These are phyloP conservation scores for Chunga burmeisteri DNA, from an alignment of 2,113 vertebrate genomes.

Conservation along the genomic window DNA sequence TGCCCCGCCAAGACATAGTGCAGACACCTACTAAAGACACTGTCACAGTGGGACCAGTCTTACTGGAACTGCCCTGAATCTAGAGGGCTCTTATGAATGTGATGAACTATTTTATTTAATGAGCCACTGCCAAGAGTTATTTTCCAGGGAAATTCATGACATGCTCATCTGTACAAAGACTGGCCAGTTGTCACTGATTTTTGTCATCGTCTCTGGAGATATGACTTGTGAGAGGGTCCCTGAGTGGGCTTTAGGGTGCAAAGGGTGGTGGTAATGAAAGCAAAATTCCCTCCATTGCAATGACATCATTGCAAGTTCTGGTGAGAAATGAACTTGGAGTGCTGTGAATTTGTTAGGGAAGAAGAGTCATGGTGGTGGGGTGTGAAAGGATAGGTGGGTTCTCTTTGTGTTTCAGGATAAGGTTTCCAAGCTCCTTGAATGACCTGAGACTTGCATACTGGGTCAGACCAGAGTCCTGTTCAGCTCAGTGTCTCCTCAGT, in stretches of 20 bases:
- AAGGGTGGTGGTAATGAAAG: not conserved
- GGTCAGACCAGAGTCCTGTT: not conserved
- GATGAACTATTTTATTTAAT: not conserved
- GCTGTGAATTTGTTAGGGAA: not conserved
- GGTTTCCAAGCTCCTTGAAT: not conserved
- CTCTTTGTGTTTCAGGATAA: not conserved
- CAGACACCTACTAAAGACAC: not conserved
- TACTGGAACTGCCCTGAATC: not conserved
- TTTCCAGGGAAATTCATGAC: not conserved
- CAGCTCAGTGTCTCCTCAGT: not conserved
- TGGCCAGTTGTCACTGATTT: not conserved
- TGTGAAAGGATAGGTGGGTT: not conserved
- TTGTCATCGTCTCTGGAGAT: not conserved
- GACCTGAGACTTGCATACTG: not conserved
- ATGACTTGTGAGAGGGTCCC: not conserved
- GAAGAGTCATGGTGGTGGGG: not conserved
- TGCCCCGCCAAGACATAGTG: not conserved
- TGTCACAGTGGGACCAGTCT: not conserved
- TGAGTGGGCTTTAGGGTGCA: not conserved
- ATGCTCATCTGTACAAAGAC: not conserved
- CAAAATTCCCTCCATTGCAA: not conserved
- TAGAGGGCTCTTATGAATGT: not conserved
- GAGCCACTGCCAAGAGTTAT: not conserved
- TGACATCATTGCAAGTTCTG: not conserved
- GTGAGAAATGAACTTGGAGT: not conserved